phyloP scores from a whole-genome alignment of 2,113 vertebrate species.

The Perca schrenkii region DNA sequence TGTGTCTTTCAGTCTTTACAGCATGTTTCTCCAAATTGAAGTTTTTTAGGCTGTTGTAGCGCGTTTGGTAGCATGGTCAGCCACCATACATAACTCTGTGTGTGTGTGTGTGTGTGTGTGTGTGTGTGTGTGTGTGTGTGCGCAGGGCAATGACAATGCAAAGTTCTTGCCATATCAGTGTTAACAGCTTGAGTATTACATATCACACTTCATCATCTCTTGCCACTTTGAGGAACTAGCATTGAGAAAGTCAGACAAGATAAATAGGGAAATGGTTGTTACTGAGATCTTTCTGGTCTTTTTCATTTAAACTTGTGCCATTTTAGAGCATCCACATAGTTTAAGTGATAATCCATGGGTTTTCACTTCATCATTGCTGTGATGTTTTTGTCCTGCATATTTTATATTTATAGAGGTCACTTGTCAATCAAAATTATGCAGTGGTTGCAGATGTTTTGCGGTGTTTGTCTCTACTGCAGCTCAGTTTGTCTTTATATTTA shows the following conservation, averaged over 20 bases:
- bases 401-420: neutral
- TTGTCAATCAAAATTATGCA: neutral
- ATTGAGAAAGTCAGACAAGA: neutral
- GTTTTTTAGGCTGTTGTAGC: too few relatives aligned
- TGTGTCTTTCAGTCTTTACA: too few relatives aligned
- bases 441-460: neutral
- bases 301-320: neutral
- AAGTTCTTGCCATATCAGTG: slow-evolving; percentile 24
- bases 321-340: neutral
- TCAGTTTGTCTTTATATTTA: neutral
- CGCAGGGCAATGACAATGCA: slow-evolving; percentile 32
- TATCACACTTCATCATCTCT: slow-evolving; percentile 14
- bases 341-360: neutral
- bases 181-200: slow-evolving; percentile 50
- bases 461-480: neutral
- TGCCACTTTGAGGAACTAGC: neutral
- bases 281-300: neutral
- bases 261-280: neutral
- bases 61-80: too few relatives aligned
- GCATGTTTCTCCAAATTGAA: too few relatives aligned
- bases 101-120: neutral
- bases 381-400: neutral
- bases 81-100: too few relatives aligned
- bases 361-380: neutral
- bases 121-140: neutral